Evolutionary conservation across 2,888 invertebrate species (phyloP), one percentile per base, ranked within the genome.

Genomic region (Lasius fuliginosus): DNA sequence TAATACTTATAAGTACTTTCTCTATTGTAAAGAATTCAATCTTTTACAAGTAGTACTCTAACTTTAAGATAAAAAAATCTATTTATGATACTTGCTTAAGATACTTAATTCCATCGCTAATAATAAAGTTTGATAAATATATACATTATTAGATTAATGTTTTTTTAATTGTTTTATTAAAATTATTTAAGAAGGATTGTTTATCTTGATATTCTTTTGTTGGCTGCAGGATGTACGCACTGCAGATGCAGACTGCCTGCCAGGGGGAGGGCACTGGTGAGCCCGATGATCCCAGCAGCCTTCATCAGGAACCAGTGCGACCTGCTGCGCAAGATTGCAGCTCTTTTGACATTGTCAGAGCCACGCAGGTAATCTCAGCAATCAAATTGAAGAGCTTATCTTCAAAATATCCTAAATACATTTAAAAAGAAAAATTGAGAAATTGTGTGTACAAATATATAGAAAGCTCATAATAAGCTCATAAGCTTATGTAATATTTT

Each of bases 291-390:
- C 90, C 92, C 12, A 87, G 88, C 73, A 90, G 86, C 49, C 92
- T 90, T 88, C 92, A 91, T 82, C 92, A 93, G 82, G 95, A 95
- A 85, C 93, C 93, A 18, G 89, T 91, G 18, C 92, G 93, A 73
- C 89, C 94, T 18, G 86, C 91, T 0, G 85, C 90, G 3, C 96
- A 96, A 89, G 97, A 97, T 93, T 98, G 97, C 94, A 97, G 97
- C 94, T 97, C 97, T 68, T 98, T 98, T 95, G 99, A 99, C 94
- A 98, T 99, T 92, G 98, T 99, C 36, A 98, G 98, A 95, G 99
- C 99, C 12, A 99, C 99, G 36, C 99, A 99, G 96, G 97, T 97
- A 95, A 89, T 71, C 18, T 40, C 9, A 36, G 6, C 12, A 4
- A n/a, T 30, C 11, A 8, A 77, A 58, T 42, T 18, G 8, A 49